Evolutionary conservation across 2,113 vertebrate genomes (phyloP), one percentile per base, ranked within the genome.

Genomic region (Scalopus aquaticus): DNA sequence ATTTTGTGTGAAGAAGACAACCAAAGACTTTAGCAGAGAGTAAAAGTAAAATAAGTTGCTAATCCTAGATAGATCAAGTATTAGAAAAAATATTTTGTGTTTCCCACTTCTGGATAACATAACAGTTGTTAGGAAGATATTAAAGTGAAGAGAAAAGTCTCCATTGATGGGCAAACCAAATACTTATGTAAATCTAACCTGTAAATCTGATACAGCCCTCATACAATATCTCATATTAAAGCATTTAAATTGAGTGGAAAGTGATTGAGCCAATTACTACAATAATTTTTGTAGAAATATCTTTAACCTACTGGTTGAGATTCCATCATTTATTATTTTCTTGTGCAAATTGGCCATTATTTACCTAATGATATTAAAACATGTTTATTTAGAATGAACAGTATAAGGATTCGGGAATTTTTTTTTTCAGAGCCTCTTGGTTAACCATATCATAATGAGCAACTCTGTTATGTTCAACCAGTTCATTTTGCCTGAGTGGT

Each of bases 321-420:
- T 51, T 93, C 89, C 44, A 79, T 83, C n/a, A 86, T 82, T 28
- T 82, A 39, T 67, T 78, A 85, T 89, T 88, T 93, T 83, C 32
- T 26, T 92, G 1, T 76, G 4, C 24, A 90, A 79, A 84, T 62
- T 81, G 20, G 20, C 28, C 70, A n/a, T 83, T 79, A 30, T 60
- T 80, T 94, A 80, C 46, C 22, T 81, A 80, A n/a, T 74, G 12
- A 67, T 81, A 88, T 54, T 12, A 85, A 94, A 91, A 19, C 3
- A 12, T 77, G 4, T 87, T 90, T 73, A 49, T 72, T 70, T 83
- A 73, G 35, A 78, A 83, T 90, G 20, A 73, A 70, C 9, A 9
- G 7, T 35, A 1, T 54, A 83, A 79, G 44, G 24, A 64, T 82
- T 32, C 12, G 44, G 32, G 4, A 9, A 22, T 35, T 26, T 16